phyloP scores from a whole-genome alignment of 2,113 vertebrate species.

The Oreochromis spilurus region DNA sequence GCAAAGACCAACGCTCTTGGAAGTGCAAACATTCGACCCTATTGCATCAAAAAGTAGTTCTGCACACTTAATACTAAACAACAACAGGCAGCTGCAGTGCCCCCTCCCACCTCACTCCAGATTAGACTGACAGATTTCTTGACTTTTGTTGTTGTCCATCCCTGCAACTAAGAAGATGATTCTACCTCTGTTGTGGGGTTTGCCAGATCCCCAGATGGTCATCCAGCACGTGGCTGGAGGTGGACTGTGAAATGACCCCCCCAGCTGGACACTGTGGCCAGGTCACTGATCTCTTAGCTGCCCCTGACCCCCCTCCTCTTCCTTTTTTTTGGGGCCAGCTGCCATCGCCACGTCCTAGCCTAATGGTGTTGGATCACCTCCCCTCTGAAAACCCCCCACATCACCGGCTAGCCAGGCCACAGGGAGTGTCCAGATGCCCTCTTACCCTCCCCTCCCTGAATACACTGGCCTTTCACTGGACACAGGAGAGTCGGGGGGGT shows the following conservation, averaged over 20 bases:
- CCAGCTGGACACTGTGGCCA: slow-evolving; percentile 79
- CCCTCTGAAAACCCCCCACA: slow-evolving; percentile 6
- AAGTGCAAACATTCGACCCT: neutral
- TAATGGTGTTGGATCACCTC: slow-evolving; percentile 65
- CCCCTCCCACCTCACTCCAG: neutral
- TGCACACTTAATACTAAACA: slow-evolving; percentile 25
- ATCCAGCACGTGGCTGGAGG: slow-evolving; percentile 75
- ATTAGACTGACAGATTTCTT: slow-evolving; percentile 63
- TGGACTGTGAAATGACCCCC: slow-evolving; percentile 69
- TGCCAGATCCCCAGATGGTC: slow-evolving; percentile 71
- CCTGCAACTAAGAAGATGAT: slow-evolving; percentile 44
- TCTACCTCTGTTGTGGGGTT: slow-evolving; percentile 22
- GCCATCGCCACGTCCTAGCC: slow-evolving; percentile 53
- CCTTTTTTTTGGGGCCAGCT: slow-evolving; percentile 69
- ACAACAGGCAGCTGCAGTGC: slow-evolving; percentile 52
- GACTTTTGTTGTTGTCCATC: slow-evolving; percentile 53
- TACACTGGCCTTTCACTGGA: slow-evolving; percentile 73
- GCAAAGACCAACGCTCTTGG: neutral
- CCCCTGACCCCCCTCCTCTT: slow-evolving; percentile 4
- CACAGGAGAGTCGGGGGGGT: slow-evolving; percentile 58
- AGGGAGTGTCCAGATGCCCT: slow-evolving; percentile 71
- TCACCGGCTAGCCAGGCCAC: slow-evolving; percentile 46
- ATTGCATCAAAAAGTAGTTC: slow-evolving; percentile 30
- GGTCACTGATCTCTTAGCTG: slow-evolving; percentile 73
- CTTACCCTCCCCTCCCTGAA: slow-evolving; percentile 30